phyloP scores from a whole-genome alignment of 2,888 invertebrate species.

The Luperina nickerlii region DNA sequence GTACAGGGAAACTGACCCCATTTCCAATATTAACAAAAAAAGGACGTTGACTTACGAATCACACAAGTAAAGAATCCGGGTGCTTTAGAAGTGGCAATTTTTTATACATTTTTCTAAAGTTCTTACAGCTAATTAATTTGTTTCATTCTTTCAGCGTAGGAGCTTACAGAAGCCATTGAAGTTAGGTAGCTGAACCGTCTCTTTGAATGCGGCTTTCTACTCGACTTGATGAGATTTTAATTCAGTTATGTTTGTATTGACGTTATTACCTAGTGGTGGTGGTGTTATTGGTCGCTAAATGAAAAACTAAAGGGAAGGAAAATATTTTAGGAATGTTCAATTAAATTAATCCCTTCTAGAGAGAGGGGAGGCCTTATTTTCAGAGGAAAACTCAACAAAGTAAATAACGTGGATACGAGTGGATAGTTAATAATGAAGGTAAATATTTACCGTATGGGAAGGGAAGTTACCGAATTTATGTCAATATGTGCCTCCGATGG shows the following conservation, averaged over 20 bases:
- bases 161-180: constrained; percentile 17
- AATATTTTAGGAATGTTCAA: neutral
- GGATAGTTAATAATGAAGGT: neutral
- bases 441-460: neutral
- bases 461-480: neutral
- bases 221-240: constrained; percentile 4
- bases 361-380: neutral
- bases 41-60: neutral
- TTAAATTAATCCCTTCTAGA: constrained; percentile 3
- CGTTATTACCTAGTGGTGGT: too few species aligned
- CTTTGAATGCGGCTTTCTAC: constrained; percentile 7
- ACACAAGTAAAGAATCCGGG: neutral
- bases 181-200: neutral
- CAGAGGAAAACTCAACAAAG: neutral
- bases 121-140: neutral
- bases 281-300: too few species aligned
- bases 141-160: neutral
- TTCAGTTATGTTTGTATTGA: neutral
- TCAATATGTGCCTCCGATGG: neutral
- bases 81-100: neutral
- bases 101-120: neutral
- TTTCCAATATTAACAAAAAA: neutral
- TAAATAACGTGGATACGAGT: neutral
- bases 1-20: neutral
- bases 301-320: neutral